Conservation (phyloP, 2,113 vertebrate species). For the Conger conger region DNA sequence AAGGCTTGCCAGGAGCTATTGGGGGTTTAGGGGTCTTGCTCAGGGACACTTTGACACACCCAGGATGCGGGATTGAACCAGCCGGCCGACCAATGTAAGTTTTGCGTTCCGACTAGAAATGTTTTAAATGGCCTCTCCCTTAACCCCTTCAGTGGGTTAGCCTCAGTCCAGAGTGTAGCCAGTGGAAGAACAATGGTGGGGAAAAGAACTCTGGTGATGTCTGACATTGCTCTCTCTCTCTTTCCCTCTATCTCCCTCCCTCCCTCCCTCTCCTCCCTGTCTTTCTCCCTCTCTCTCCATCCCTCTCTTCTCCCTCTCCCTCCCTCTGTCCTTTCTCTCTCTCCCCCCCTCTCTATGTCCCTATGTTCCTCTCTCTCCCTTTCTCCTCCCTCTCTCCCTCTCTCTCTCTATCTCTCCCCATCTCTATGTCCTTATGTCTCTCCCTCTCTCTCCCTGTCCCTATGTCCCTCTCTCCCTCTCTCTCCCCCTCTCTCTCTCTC, state of each 20-base stretch:
- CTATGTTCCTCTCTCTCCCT: no score
- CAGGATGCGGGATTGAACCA: no score
- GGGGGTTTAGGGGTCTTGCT: no score
- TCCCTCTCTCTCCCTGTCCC: neutral
- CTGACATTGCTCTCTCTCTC: neutral
- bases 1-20: no score
- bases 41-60: no score
- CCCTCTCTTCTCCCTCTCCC: neutral
- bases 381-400: neutral
- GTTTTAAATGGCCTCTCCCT: neutral
- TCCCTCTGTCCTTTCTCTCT: neutral
- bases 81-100: no score
- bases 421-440: neutral
- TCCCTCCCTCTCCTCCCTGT: neutral
- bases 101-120: neutral
- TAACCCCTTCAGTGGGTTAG: no score
- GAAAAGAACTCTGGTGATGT: neutral
- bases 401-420: neutral
- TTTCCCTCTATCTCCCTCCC: neutral
- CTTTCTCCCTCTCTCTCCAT: no score
- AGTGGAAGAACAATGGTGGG: neutral
- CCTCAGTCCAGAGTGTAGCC: no score
- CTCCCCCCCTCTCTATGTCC: no score
- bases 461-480: conserved; percentile 4
- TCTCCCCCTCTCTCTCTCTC: conserved; percentile 32